These are phyloP conservation scores for Psettodes erumei DNA, from an alignment of 2,113 vertebrate species.

Conservation along the genomic window DNA sequence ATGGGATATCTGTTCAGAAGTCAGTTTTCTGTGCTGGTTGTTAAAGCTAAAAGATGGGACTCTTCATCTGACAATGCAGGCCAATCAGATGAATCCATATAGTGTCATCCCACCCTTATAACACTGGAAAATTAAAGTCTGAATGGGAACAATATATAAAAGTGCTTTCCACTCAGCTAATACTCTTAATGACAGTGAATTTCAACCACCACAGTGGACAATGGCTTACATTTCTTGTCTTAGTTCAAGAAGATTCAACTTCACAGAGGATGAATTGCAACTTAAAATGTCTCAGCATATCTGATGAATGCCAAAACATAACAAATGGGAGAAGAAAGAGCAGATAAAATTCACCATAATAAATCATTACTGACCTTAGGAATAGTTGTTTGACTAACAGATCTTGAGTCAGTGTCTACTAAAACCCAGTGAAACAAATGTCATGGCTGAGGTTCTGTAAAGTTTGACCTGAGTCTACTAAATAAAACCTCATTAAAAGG, in stretches of 20 bases:
- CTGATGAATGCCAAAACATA: neutral
- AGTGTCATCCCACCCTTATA: neutral
- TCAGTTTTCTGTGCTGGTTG: conserved; percentile 6
- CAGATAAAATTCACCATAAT: neutral
- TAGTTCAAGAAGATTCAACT: no score
- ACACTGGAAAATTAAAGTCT: neutral
- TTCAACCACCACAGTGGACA: neutral
- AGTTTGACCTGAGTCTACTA: neutral
- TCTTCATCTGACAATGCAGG: neutral
- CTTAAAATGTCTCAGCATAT: neutral
- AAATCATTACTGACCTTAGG: neutral
- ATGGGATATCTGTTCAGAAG: neutral
- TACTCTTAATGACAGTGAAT: neutral
- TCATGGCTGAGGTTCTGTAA: neutral
- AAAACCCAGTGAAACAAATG: no score
- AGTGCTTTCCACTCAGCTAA: neutral
- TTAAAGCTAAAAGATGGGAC: neutral
- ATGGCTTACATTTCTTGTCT: neutral
- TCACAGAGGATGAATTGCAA: no score
- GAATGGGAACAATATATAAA: neutral
- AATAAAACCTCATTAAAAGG: neutral
- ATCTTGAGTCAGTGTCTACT: no score
- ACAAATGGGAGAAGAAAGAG: neutral
- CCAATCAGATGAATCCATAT: neutral
- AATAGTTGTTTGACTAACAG: neutral